Conservation (phyloP, 2,113 vertebrate species). For the Oncorhynchus tshawytscha region DNA sequence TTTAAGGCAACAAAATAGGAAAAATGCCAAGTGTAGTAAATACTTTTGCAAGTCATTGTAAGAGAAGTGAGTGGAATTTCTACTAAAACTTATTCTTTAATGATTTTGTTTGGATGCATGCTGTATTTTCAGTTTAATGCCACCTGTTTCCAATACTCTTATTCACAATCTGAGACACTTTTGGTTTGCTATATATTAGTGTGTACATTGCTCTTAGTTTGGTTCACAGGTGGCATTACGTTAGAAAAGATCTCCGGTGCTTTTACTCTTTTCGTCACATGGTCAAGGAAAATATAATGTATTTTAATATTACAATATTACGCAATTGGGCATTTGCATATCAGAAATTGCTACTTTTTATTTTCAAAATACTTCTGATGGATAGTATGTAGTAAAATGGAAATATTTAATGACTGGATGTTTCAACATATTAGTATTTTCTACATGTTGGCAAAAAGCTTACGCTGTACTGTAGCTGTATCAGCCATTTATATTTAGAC, state of each 20-base stretch:
- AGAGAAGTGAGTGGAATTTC: too few relatives aligned
- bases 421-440: slow-evolving; percentile 24
- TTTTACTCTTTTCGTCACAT: slow-evolving; percentile 35
- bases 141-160: not conserved
- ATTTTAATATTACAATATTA: not conserved
- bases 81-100: too few relatives aligned
- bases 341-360: not conserved
- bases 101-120: slow-evolving; percentile 43
- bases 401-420: slow-evolving; percentile 9
- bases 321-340: not conserved
- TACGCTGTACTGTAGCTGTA: slow-evolving; percentile 16
- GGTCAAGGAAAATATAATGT: not conserved
- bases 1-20: too few relatives aligned
- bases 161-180: not conserved
- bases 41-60: too few relatives aligned
- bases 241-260: slow-evolving; percentile 49
- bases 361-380: slow-evolving; percentile 6
- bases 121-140: slow-evolving; percentile 46
- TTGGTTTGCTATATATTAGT: slow-evolving; percentile 25
- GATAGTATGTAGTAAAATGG: not conserved
- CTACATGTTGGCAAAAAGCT: slow-evolving; percentile 5
- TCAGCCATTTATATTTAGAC: not conserved
- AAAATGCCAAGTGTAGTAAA: too few relatives aligned
- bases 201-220: slow-evolving; percentile 27
- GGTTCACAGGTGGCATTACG: slow-evolving; percentile 20